These are phyloP conservation scores for Peromyscus melanophrys DNA, from an alignment of 2,797 vertebrate genomes.

Conservation along the genomic window DNA sequence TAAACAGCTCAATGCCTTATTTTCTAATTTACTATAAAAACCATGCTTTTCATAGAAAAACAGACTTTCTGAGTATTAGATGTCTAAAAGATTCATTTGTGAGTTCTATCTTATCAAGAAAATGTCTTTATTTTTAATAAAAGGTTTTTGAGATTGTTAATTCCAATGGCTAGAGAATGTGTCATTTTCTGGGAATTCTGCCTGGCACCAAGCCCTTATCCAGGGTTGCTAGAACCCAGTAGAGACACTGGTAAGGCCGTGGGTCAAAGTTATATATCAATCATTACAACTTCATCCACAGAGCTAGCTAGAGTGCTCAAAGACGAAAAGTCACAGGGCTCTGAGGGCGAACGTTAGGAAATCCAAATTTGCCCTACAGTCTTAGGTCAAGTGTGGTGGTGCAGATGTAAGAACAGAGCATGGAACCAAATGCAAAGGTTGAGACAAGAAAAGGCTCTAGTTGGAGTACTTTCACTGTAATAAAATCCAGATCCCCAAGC, in stretches of 20 bases:
- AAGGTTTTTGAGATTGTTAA: neutral
- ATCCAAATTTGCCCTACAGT: neutral
- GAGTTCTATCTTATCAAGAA: neutral
- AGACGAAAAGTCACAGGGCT: neutral
- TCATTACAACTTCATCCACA: neutral
- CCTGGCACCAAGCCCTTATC: neutral
- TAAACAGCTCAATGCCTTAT: neutral
- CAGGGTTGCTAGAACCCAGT: neutral
- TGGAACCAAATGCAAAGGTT: neutral
- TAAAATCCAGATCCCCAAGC: no score
- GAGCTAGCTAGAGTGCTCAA: neutral
- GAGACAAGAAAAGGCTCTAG: neutral
- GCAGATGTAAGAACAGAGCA: neutral
- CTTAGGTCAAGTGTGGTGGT: neutral
- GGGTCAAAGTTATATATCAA: neutral
- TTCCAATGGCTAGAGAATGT: neutral
- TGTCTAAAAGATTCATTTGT: conserved; percentile 13
- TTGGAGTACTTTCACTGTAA: neutral
- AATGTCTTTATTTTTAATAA: neutral
- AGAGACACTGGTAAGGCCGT: neutral
- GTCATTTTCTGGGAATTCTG: neutral
- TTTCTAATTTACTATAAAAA: conserved; percentile 42
- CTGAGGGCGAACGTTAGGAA: neutral
- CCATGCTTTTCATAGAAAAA: conserved; percentile 11
- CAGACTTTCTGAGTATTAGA: neutral